phyloP scores from a whole-genome alignment of 1,140 invertebrate species.

The Centruroides sculpturatus region DNA sequence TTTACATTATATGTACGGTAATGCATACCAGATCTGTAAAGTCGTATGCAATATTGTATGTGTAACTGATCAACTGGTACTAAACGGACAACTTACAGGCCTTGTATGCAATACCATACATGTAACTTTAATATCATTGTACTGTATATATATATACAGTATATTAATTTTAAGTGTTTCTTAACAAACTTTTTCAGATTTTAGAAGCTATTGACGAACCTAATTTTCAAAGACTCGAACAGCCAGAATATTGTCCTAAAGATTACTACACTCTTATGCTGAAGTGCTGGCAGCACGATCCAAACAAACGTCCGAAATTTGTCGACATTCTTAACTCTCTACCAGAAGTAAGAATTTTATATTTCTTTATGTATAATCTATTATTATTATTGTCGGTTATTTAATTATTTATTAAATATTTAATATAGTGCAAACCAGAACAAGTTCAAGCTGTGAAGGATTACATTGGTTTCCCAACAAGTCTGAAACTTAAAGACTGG shows the following conservation, averaged over 20 bases:
- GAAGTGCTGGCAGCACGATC: conserved; percentile 79
- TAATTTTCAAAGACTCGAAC: conserved; percentile 61
- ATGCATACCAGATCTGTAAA: no score
- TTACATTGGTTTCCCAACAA: conserved; percentile 23
- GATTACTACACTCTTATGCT: conserved; percentile 85
- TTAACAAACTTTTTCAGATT: conserved; percentile 53
- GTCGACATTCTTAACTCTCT: conserved; percentile 60
- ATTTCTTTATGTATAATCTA: no score
- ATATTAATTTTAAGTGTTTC: no score
- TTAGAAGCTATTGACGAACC: conserved; percentile 88
- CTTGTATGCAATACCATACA: no score
- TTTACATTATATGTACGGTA: no score
- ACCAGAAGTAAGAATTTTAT: conserved; percentile 43
- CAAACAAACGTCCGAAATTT: conserved; percentile 67
- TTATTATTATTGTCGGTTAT: no score
- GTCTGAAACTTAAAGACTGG: conserved; percentile 42
- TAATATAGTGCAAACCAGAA: conserved; percentile 56
- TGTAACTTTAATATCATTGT: no score
- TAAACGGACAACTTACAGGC: no score
- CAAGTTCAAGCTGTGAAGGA: conserved; percentile 65
- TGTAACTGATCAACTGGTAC: no score
- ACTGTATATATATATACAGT: no score
- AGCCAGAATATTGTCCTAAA: conserved; percentile 84
- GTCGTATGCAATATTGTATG: no score
- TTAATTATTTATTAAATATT: no score